Evolutionary conservation across 53 echinoderm and acorn worm genomes (phyloP).

Genomic region (Crossaster papposus): DNA sequence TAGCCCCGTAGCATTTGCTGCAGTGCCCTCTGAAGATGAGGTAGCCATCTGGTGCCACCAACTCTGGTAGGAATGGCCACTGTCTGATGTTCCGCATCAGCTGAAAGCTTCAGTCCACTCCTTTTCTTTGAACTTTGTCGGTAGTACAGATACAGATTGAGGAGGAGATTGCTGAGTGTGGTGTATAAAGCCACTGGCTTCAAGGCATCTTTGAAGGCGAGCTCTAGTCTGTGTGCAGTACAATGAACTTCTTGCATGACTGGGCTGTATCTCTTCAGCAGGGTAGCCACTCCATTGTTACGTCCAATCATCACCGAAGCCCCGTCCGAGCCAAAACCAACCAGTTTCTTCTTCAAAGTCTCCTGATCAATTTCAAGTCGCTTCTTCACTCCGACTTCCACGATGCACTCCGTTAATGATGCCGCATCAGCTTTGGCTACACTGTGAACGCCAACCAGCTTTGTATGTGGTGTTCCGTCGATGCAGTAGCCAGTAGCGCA

Average conservation of each 20-base stretch:
- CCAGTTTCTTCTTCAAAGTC: slow-evolving; percentile 58
- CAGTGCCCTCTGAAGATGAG: slow-evolving; percentile 53
- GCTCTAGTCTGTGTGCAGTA: slow-evolving; percentile 69
- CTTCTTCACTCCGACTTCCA: slow-evolving; percentile 3
- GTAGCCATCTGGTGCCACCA: slow-evolving; percentile 65
- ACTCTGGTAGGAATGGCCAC: slow-evolving; percentile 40
- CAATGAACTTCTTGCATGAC: slow-evolving; percentile 66
- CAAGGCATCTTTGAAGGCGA: slow-evolving; percentile 76
- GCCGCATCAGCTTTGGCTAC: slow-evolving; percentile 49
- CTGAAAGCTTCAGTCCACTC: slow-evolving; percentile 38
- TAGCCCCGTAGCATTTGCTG: slow-evolving; percentile 37
- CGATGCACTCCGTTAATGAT: slow-evolving; percentile 13
- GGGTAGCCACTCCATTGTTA: slow-evolving; percentile 66
- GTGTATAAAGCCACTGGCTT: slow-evolving; percentile 46
- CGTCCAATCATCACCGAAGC: slow-evolving; percentile 76
- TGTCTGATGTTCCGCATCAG: slow-evolving; percentile 2
- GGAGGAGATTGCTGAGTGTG: slow-evolving; percentile 39
- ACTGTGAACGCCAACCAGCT: slow-evolving; percentile 23
- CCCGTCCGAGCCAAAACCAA: slow-evolving; percentile 75
- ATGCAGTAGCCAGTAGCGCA: slow-evolving; percentile 4
- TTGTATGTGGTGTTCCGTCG: slow-evolving; percentile 11
- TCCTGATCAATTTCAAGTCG: slow-evolving; percentile 8
- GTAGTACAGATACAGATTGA: slow-evolving; percentile 59
- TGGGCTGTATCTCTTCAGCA: slow-evolving; percentile 53
- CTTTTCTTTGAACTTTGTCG: slow-evolving; percentile 56